Evolutionary conservation across 2,888 invertebrate species (phyloP), one percentile per base, ranked within the genome.

Genomic region (Sialis lutaria): DNA sequence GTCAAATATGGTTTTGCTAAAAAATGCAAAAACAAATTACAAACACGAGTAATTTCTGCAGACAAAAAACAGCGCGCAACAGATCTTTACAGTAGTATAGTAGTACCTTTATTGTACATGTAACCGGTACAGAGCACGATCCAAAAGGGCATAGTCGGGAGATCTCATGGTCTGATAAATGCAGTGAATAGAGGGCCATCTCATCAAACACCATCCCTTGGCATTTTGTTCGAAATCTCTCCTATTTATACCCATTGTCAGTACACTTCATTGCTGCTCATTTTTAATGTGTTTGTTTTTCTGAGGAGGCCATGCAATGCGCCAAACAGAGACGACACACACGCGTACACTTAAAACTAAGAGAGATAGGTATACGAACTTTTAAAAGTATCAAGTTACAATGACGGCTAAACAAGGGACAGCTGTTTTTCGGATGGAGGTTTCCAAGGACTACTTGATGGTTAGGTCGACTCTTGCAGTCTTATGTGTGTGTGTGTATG

Each of bases 381-480:
- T 34, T 43, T 43, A 32, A 43, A 43, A 43, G 43, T 43, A 43
- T 43, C 43, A 43, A 33, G 43, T 43, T 43, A 43, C 42, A 39
- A 22, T 22, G 22, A 22, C 22, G 22, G 22, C 37, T 37, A 10
- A 10, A 37, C n/a, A 37, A 37, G 10, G 12, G 37, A 37, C 37
- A 37, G 37, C n/a, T 37, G 37, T 37, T 37, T 37, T 37, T 10
- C 10, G 22, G 22, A 22, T 22, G 22, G 22, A 22, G 22, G 22
- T 22, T 22, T 22, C 22, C 22, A 22, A 22, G 22, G 22, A 22
- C 22, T 22, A 22, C 22, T 22, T 22, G 22, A 22, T 22, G 22
- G 22, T 22, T 22, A 22, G 22, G 22, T 22, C 22, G 22, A 22
- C 22, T 22, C 22, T 22, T 22, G 22, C 22, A 22, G 22, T 22